phyloP scores from a whole-genome alignment of 2,113 vertebrate species.

The Emberiza fucata region DNA sequence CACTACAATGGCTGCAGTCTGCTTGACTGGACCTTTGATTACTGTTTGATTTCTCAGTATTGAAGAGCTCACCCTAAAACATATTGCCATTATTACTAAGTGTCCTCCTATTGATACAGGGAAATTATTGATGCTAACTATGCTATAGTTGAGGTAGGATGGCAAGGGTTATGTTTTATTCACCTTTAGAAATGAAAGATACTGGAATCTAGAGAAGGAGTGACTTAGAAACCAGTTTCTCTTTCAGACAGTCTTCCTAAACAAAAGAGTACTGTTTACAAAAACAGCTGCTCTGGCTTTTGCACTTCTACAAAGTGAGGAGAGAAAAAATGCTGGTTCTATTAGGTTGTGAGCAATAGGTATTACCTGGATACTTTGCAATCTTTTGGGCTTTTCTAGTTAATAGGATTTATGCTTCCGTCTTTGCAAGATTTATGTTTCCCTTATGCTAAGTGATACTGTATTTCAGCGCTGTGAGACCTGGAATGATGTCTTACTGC shows the following conservation, averaged over 20 bases:
- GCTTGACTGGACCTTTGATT: not conserved
- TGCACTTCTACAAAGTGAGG: not conserved
- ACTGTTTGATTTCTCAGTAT: not conserved
- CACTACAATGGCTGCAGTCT: not conserved
- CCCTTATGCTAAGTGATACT: not conserved
- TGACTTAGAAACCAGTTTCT: not conserved
- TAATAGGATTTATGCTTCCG: conserved; percentile 29
- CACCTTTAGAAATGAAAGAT: not conserved
- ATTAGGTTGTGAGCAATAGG: not conserved
- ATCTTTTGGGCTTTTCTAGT: conserved; percentile 13
- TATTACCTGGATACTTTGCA: not conserved
- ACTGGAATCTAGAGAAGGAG: not conserved
- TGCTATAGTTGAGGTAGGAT: not conserved
- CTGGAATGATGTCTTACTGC: not conserved
- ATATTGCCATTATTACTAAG: not conserved
- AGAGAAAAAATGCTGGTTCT: not conserved
- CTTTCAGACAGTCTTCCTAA: not conserved
- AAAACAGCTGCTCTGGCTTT: not conserved
- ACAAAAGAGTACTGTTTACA: not conserved
- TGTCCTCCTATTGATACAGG: not conserved
- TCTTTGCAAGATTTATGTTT: not conserved
- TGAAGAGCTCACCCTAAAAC: not conserved
- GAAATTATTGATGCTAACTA: not conserved
- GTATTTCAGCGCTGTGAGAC: conserved; percentile 16
- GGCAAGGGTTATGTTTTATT: not conserved